Conservation (phyloP, 2,888 invertebrate genomes). For the Hydropsyche betteni region DNA sequence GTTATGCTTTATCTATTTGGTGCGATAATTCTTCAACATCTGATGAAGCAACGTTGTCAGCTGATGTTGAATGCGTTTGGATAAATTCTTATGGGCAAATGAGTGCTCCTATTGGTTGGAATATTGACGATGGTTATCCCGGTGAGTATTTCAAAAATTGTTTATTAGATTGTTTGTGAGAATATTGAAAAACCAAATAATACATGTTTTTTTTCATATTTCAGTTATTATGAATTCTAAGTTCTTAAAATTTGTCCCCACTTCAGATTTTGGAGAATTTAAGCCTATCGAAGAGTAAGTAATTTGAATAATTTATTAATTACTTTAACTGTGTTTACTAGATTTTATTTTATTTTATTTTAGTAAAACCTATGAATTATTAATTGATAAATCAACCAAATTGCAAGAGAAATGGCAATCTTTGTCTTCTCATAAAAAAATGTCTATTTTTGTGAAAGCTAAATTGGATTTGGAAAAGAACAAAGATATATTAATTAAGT, state of each 20-base stretch:
- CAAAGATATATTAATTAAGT: slow-evolving; percentile 31
- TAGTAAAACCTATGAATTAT: neutral
- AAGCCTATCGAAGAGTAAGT: no score
- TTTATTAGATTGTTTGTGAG: no score
- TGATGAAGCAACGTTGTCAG: slow-evolving; percentile 61
- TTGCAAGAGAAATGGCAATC: slow-evolving; percentile 39
- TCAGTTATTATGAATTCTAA: no score
- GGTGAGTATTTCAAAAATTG: no score
- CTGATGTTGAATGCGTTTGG: slow-evolving; percentile 44
- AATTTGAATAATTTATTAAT: no score
- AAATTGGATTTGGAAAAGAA: slow-evolving; percentile 24
- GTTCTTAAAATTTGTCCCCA: no score
- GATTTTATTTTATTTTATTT: slow-evolving; percentile 14
- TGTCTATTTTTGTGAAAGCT: slow-evolving; percentile 30
- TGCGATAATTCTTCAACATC: slow-evolving; percentile 65
- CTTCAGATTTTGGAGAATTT: no score
- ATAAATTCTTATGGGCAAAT: slow-evolving; percentile 45
- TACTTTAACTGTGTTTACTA: neutral
- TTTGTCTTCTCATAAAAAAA: slow-evolving; percentile 31
- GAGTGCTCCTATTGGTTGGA: slow-evolving; percentile 22
- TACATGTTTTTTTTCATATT: no score
- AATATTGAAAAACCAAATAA: no score
- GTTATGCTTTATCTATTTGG: slow-evolving; percentile 66
- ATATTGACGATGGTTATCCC: neutral
- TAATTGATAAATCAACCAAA: slow-evolving; percentile 36